Base-by-base conservation (phyloP, 2,888 invertebrate species). In the Phengaris arion region DNA sequence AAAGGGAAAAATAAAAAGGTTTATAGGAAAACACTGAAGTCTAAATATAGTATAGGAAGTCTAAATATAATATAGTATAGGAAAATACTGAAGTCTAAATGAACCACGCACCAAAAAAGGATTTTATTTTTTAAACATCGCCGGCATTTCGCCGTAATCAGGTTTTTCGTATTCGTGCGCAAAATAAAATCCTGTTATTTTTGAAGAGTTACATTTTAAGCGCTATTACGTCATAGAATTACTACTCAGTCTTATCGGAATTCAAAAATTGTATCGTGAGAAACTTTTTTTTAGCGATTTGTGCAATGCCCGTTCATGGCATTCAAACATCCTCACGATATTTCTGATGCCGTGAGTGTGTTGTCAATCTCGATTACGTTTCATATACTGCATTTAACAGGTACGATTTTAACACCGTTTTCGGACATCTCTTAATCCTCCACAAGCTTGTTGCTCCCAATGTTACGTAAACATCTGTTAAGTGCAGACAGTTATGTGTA, bases 381-480 rank as follows among this genome's bases (percentile, higher is more conserved):
- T 64, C 64, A 12, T 12, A 10, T 64, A 35, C 35, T 6, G 35
- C 35, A 64, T 64, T 64, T 35, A 64, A 64, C 64, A 64, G 64
- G 64, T 64, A 45, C 64, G 12, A 35, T 35, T 64, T 45, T 52
- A 52, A 52, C 48, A 59, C 10, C 64, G 13, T 35, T 6, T 35
- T 64, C 64, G 13, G 35, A 10, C 35, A 64, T 64, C 12, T 64
- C 64, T 64, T 64, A 64, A 64, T 45, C 64, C 35, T 45, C 64
- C 35, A 64, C 35, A 64, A 64, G 45, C 64, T 64, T 64, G 64
- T 64, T 64, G 64, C 64, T 64, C 69, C 68, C n/a, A 48, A 69
- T 69, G 48, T 48, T 69, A 46, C 48, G 48, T 48, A 69, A 69
- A 69, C 48, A 69, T 48, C 69, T 35, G 54, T 54, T 12, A 72